Percentiles rank a stretch among this genome's conserved stretches.
phyloP scores from a whole-genome alignment of 2,113 vertebrate species.

The Nyctibius bracteatus region DNA sequence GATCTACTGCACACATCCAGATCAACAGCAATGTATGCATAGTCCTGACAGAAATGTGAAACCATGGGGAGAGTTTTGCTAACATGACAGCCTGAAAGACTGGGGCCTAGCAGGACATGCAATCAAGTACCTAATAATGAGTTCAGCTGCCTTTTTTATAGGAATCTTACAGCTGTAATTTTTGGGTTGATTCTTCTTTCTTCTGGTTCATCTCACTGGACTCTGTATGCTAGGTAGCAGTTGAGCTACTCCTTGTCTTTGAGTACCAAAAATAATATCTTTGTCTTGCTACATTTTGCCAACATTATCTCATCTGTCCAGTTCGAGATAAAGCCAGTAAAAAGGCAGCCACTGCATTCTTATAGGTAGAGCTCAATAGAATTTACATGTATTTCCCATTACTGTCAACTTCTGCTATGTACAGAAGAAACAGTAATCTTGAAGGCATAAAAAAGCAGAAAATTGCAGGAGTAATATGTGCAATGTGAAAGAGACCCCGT shows the following conservation, averaged over 20 bases:
- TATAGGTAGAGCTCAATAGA: neutral
- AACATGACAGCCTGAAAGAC: neutral
- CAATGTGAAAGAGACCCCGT: neutral
- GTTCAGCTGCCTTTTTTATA: neutral
- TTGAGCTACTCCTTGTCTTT: neutral
- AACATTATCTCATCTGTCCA: neutral
- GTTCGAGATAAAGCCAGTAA: neutral
- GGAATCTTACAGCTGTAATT: neutral
- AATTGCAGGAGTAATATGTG: neutral
- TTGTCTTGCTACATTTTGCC: neutral
- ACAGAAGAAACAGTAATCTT: neutral
- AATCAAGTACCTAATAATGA: neutral
- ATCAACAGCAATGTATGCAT: neutral
- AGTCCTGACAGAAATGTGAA: neutral
- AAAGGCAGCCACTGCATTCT: neutral
- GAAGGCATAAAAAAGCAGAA: neutral
- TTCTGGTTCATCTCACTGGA: neutral
- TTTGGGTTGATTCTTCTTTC: neutral
- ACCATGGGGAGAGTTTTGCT: neutral
- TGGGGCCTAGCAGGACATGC: neutral
- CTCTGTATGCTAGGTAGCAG: neutral
- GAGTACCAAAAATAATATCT: neutral
- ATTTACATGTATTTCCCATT: slow-evolving; percentile 9
- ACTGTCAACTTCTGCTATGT: neutral
- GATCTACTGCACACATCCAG: neutral